Evolutionary conservation across 1,140 invertebrate genomes (phyloP).

Genomic region (Pentalonia nigronervosa): DNA sequence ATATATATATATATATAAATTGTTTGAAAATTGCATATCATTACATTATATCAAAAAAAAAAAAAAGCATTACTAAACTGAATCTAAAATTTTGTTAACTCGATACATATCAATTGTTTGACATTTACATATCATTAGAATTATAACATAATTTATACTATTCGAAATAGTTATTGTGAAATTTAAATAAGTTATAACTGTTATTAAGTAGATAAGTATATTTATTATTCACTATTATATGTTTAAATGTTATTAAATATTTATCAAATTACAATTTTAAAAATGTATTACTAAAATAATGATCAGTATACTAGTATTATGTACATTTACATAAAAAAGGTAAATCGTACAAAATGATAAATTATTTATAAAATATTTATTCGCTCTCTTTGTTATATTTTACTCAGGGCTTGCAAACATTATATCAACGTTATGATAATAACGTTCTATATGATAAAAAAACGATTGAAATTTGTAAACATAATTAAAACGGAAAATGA

Average conservation of each 20-base stretch:
- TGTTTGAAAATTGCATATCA: not conserved
- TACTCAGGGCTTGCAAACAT: too few species aligned
- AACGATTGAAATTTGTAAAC: too few species aligned
- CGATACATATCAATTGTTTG: conserved; percentile 33
- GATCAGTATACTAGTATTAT: not conserved
- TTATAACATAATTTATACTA: not conserved
- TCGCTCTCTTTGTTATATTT: not conserved
- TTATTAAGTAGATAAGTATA: conserved; percentile 1
- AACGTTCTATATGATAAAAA: too few species aligned
- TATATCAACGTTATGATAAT: too few species aligned
- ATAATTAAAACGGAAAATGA: too few species aligned
- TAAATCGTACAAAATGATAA: not conserved
- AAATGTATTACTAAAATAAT: not conserved
- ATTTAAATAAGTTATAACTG: not conserved
- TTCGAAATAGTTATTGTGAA: not conserved
- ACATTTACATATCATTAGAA: conserved; percentile 20
- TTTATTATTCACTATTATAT: conserved; percentile 38
- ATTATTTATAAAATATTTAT: not conserved
- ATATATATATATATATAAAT: too few species aligned
- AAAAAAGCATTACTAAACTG: not conserved
- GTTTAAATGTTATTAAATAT: conserved; percentile 28
- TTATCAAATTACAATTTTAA: not conserved
- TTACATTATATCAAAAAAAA: not conserved
- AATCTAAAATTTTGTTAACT: not conserved
- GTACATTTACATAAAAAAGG: not conserved